Evolutionary conservation across 64 coral and sea anemone species (phyloP).

Genomic region (Catalaphyllia jardinei): DNA sequence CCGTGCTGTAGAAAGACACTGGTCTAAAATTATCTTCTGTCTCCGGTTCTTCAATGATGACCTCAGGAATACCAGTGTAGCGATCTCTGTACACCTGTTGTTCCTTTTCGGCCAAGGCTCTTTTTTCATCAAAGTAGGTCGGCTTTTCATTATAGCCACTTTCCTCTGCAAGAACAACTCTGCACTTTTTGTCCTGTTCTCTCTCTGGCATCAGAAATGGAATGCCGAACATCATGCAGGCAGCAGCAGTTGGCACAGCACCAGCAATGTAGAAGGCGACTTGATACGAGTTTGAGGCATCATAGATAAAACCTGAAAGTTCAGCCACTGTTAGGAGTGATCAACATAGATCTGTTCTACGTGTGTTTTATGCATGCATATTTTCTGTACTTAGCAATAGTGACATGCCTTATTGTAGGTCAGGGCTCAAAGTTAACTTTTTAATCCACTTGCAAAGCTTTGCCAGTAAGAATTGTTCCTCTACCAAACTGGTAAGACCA

Average conservation of each 20-base stretch:
- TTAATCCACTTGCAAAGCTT: too few relatives aligned
- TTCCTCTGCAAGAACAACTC: slow-evolving; percentile 20
- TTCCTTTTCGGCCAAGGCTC: slow-evolving; percentile 5
- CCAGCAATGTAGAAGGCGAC: slow-evolving; percentile 93
- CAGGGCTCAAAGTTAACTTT: too few relatives aligned
- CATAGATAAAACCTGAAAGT: slow-evolving; percentile 77
- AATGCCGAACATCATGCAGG: slow-evolving; percentile 93
- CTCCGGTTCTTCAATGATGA: slow-evolving; percentile 43
- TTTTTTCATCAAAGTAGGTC: slow-evolving; percentile 80
- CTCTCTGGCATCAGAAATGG: slow-evolving; percentile 88
- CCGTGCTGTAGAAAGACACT: slow-evolving; percentile 33
- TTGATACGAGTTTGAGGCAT: slow-evolving; percentile 78
- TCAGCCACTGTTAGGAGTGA: not conserved
- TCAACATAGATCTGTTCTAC: too few relatives aligned
- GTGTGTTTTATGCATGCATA: too few relatives aligned
- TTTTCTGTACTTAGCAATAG: too few relatives aligned
- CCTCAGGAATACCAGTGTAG: not conserved
- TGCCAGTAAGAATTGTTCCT: too few relatives aligned
- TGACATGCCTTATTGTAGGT: too few relatives aligned
- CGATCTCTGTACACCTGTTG: not conserved
- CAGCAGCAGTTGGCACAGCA: slow-evolving; percentile 80
- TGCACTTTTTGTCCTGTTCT: slow-evolving; percentile 65
- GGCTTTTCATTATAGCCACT: slow-evolving; percentile 47
- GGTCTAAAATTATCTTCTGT: slow-evolving; percentile 22
- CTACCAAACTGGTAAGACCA: too few relatives aligned